phyloP scores from a whole-genome alignment of 1,140 invertebrate species.

The Scaptomyza hsui region DNA sequence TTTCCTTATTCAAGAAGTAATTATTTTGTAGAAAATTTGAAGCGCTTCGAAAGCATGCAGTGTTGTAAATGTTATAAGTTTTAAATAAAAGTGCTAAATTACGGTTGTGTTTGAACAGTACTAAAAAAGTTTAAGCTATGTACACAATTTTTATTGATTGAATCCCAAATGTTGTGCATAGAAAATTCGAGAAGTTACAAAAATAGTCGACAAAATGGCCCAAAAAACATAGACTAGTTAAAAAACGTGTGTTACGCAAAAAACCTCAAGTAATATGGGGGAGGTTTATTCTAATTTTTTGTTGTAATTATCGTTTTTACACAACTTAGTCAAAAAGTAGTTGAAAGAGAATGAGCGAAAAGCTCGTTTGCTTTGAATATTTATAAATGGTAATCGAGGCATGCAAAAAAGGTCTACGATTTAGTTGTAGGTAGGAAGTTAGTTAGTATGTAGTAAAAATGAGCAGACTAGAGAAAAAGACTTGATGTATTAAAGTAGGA shows the following conservation, averaged over 20 bases:
- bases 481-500: conserved; percentile 58
- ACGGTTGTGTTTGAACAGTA: neutral
- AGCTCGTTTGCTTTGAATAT: conserved; percentile 48
- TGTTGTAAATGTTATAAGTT: neutral
- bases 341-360: conserved; percentile 5
- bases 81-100: neutral
- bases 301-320: conserved; percentile 11
- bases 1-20: neutral
- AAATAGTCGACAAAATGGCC: conserved; percentile 32
- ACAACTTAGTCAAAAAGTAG: conserved; percentile 53
- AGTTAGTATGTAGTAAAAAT: conserved; percentile 33
- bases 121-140: neutral
- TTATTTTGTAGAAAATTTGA: neutral
- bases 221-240: conserved; percentile 41
- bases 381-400: conserved; percentile 54
- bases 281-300: conserved; percentile 29
- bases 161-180: conserved; percentile 42
- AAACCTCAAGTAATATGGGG: conserved; percentile 56
- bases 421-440: conserved; percentile 34
- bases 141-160: conserved; percentile 33
- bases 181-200: conserved; percentile 7
- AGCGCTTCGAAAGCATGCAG: neutral
- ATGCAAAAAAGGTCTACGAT: conserved; percentile 65
- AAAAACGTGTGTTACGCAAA: conserved; percentile 42
- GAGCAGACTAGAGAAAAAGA: conserved; percentile 42